Conservation (phyloP, 2,113 vertebrate genomes). For the Nymphicus hollandicus region DNA sequence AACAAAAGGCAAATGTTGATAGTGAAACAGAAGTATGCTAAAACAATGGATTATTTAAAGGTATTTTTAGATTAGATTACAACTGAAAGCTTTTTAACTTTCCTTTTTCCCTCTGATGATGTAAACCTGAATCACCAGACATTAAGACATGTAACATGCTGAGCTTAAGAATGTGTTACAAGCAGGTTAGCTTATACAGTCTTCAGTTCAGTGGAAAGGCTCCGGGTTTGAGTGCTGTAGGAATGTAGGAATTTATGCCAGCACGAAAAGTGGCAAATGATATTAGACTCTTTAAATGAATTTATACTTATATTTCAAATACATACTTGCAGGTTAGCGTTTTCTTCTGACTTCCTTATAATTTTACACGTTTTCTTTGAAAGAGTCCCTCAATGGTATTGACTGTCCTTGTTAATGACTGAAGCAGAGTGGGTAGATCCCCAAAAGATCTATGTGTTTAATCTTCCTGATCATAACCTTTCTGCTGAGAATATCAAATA, state of each 20-base stretch:
- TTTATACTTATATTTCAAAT: background rate
- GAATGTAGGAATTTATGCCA: background rate
- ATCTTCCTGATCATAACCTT: background rate
- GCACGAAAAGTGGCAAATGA: background rate
- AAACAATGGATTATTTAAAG: background rate
- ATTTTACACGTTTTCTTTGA: background rate
- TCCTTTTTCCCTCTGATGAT: slow-evolving; percentile 12
- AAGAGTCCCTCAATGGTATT: background rate
- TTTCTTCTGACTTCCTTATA: background rate
- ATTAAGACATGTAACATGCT: background rate
- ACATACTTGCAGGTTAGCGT: background rate
- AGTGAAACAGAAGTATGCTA: background rate
- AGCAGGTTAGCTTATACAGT: background rate
- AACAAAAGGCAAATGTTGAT: background rate
- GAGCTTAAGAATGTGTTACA: background rate
- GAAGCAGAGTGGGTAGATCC: background rate
- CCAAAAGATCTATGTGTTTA: background rate
- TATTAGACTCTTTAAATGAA: background rate
- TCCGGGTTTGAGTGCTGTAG: background rate
- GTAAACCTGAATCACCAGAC: background rate
- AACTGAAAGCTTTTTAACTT: background rate
- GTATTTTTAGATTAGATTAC: background rate
- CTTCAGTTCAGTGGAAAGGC: background rate
- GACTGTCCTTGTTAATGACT: background rate
- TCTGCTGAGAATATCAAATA: background rate